A percentile compares a stretch with the other conserved stretches of the same genome.
Conservation (phyloP, 1,140 invertebrate genomes). For the Calosoma granatense region DNA sequence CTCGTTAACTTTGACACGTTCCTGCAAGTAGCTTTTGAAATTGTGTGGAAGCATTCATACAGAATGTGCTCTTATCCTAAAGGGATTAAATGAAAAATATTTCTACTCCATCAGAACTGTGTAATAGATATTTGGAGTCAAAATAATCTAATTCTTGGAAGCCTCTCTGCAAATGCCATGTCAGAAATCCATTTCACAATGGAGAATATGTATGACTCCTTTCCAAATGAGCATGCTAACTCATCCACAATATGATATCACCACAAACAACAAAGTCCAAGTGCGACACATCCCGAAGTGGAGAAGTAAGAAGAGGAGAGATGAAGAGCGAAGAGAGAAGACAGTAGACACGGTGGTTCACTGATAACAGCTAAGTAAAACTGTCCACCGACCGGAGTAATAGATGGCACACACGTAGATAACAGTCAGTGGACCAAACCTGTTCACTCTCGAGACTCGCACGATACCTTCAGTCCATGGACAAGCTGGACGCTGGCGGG, state of each 20-base stretch:
- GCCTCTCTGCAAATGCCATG: no score
- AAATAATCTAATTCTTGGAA: no score
- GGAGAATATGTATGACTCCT: no score
- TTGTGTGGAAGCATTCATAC: no score
- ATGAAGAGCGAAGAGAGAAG: neutral
- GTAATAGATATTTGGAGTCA: no score
- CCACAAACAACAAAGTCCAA: neutral
- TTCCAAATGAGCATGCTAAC: neutral
- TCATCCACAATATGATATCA: neutral
- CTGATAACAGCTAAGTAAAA: conserved; percentile 8
- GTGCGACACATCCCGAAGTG: neutral
- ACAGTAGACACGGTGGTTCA: conserved; percentile 1
- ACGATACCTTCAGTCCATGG: no score
- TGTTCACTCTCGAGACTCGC: neutral
- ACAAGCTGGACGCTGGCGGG: neutral
- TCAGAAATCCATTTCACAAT: no score
- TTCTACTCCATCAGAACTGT: no score
- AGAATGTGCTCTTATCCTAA: no score
- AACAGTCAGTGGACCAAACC: conserved; percentile 1
- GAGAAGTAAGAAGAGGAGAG: neutral
- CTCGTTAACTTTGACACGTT: no score
- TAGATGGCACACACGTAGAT: conserved; percentile 2
- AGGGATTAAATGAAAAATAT: no score
- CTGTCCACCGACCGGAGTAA: conserved; percentile 2
- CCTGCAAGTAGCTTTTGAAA: no score